A percentile compares a stretch with the other conserved stretches of the same genome.
Conservation (phyloP, 2,888 invertebrate genomes). For the Stomorhina lunata region DNA sequence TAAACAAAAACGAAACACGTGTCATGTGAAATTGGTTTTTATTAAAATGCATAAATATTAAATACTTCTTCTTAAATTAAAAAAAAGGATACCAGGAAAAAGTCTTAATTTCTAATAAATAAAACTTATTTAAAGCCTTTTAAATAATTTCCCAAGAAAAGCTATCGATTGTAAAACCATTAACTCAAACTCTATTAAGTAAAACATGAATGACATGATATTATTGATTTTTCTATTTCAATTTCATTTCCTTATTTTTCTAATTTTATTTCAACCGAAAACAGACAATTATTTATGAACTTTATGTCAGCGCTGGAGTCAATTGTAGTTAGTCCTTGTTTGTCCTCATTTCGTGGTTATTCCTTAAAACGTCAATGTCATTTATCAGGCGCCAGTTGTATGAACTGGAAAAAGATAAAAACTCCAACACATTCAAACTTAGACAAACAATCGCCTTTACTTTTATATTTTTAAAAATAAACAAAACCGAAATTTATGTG, state of each 20-base stretch:
- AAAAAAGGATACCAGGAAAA: background rate
- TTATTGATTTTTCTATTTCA: conserved; percentile 43
- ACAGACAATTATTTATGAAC: conserved; percentile 13
- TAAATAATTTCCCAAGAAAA: background rate
- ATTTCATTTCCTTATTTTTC: background rate
- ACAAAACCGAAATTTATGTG: no score
- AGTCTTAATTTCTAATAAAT: background rate
- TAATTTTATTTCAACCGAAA: conserved; percentile 4
- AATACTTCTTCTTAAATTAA: background rate
- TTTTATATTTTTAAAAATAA: no score
- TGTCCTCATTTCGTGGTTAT: conserved; percentile 1
- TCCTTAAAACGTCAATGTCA: conserved; percentile 49
- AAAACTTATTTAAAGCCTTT: conserved; percentile 25
- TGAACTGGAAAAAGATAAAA: conserved; percentile 22
- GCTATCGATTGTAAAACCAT: background rate
- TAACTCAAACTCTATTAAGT: background rate
- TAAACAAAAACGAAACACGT: conserved; percentile 52
- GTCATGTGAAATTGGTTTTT: conserved; percentile 49
- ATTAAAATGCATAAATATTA: no score
- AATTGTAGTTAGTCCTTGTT: conserved; percentile 16
- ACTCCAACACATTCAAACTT: conserved; percentile 23
- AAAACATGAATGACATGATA: background rate
- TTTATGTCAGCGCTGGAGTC: background rate
- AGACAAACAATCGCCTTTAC: background rate
- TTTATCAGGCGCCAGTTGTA: conserved; percentile 58